Evolutionary conservation across 2,888 invertebrate species (phyloP).

Genomic region (Periphyllus acericola): DNA sequence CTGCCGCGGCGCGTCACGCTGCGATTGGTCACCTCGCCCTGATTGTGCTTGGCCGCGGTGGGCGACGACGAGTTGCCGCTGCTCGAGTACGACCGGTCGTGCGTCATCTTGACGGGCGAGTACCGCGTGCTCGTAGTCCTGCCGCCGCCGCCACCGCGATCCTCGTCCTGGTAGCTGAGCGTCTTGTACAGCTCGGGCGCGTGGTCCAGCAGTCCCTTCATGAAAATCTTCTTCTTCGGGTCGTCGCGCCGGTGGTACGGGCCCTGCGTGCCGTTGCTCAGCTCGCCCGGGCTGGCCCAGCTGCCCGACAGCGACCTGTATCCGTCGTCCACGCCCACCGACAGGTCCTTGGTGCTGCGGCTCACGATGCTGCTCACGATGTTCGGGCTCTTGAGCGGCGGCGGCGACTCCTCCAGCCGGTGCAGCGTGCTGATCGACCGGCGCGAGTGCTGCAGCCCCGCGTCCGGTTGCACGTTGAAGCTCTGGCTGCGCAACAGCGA

Average conservation of each 20-base stretch:
- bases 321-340: slow-evolving; percentile 69
- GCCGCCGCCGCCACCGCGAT: slow-evolving; percentile 4
- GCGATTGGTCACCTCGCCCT: slow-evolving; percentile 61
- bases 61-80: slow-evolving; percentile 64
- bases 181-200: slow-evolving; percentile 80
- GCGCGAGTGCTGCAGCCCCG: slow-evolving; percentile 69
- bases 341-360: slow-evolving; percentile 82
- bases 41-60: slow-evolving; percentile 60
- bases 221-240: slow-evolving; percentile 74
- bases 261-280: slow-evolving; percentile 64
- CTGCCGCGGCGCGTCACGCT: slow-evolving; percentile 70
- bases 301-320: slow-evolving; percentile 64
- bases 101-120: slow-evolving; percentile 2
- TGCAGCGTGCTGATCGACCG: slow-evolving; percentile 81
- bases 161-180: slow-evolving; percentile 72
- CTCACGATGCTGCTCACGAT: slow-evolving; percentile 87
- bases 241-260: slow-evolving; percentile 71
- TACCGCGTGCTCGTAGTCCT: not conserved
- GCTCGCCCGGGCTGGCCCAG: slow-evolving; percentile 63
- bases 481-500: slow-evolving; percentile 82
- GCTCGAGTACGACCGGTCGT: slow-evolving; percentile 55
- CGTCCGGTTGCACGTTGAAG: slow-evolving; percentile 79
- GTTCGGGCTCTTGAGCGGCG: slow-evolving; percentile 84
- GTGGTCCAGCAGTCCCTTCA: slow-evolving; percentile 76
- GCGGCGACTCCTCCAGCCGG: slow-evolving; percentile 76